Evolutionary conservation across 1,140 invertebrate species (phyloP).

Genomic region (Mycetomoellerius zeteki): DNA sequence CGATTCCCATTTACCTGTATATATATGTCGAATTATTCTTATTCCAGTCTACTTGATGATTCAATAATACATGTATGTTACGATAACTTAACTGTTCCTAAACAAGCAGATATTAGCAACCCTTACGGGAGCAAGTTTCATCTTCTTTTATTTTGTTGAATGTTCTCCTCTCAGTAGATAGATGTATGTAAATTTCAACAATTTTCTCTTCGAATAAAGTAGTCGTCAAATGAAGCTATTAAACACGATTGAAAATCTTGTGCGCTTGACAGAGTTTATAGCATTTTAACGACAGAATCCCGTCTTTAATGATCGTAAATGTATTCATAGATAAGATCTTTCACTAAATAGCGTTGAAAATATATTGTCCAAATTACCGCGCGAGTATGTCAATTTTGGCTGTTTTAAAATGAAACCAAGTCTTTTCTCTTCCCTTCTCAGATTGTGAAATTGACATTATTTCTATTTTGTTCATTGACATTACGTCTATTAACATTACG

Average conservation of each 20-base stretch:
- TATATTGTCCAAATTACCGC: conserved; percentile 29
- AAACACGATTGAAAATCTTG: conserved; percentile 38
- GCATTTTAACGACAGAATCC: conserved; percentile 35
- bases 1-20: not conserved
- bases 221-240: conserved; percentile 36
- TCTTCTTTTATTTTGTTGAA: conserved; percentile 8
- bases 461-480: no score
- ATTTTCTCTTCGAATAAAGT: conserved; percentile 3
- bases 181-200: conserved; percentile 27
- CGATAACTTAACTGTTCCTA: not conserved
- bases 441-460: conserved; percentile 11
- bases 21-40: not conserved
- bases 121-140: not conserved
- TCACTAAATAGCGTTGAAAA: conserved; percentile 26
- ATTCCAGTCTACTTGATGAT: conserved; percentile 13
- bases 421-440: not conserved
- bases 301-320: conserved; percentile 48
- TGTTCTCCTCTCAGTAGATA: conserved; percentile 1
- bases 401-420: conserved; percentile 4
- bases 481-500: no score
- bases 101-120: not conserved
- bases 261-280: conserved; percentile 24
- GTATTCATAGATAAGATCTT: conserved; percentile 32
- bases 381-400: not conserved
- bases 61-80: conserved; percentile 21